phyloP scores from a whole-genome alignment of 2,888 invertebrate species.

The Alloplasta piceator region DNA sequence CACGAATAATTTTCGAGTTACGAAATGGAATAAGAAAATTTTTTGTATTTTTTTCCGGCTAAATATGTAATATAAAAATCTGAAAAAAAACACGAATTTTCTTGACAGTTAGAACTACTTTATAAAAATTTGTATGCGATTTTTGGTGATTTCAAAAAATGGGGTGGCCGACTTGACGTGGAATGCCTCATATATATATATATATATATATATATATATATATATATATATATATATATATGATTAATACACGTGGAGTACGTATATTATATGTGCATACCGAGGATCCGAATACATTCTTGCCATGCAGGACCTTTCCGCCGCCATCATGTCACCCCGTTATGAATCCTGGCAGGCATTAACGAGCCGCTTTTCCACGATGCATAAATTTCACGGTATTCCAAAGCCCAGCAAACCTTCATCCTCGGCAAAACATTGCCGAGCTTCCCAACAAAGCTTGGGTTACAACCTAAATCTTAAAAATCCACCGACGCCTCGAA shows the following conservation, averaged over 20 bases:
- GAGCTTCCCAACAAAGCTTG: conserved; percentile 40
- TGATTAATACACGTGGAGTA: neutral
- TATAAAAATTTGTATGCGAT: no score
- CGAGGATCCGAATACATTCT: conserved; percentile 2
- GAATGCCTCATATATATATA: no score
- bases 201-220: neutral
- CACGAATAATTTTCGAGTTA: no score
- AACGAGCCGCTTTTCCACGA: conserved; percentile 67
- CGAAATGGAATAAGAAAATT: no score
- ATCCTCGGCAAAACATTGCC: conserved; percentile 36
- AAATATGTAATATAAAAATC: no score
- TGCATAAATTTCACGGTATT: conserved; percentile 69
- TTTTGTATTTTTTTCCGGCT: no score
- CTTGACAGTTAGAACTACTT: no score
- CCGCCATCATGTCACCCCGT: conserved; percentile 49
- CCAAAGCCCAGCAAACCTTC: conserved; percentile 41
- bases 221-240: conserved; percentile 2
- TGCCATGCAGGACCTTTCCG: conserved; percentile 7
- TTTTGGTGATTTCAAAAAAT: no score
- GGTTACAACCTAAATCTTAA: conserved; percentile 53
- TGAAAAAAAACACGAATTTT: no score
- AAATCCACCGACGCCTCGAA: conserved; percentile 40
- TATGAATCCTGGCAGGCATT: conserved; percentile 73
- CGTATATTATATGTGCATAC: conserved; percentile 9
- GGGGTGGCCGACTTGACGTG: no score